phyloP scores from a whole-genome alignment of 2,113 vertebrate genomes.

The Marmota monax region DNA sequence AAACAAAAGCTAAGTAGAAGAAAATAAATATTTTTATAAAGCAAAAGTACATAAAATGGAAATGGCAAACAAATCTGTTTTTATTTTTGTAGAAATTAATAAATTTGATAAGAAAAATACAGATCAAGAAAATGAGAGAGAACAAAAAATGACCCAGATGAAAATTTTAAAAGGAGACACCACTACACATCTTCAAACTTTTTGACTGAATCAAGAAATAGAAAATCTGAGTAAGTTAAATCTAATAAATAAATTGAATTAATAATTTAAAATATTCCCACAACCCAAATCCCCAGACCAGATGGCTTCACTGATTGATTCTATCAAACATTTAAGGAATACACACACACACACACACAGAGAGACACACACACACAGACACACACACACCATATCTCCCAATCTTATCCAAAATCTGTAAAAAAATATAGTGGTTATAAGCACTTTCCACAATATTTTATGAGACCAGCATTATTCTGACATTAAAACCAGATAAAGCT shows the following conservation, averaged over 20 bases:
- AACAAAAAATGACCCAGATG: background rate
- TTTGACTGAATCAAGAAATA: background rate
- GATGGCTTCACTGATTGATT: background rate
- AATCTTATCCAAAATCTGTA: background rate
- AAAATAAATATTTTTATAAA: background rate
- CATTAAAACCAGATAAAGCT: background rate
- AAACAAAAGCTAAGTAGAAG: background rate
- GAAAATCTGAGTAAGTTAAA: background rate
- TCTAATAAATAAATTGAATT: background rate
- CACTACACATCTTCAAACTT: background rate
- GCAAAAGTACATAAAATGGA: background rate
- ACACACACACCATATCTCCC: too few species aligned
- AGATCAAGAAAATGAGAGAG: background rate
- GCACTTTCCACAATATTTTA: background rate
- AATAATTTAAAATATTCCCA: background rate
- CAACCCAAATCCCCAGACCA: background rate
- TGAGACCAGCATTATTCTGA: background rate
- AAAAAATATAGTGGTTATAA: background rate
- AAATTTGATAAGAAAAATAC: background rate
- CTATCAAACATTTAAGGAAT: background rate
- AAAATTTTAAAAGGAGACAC: background rate
- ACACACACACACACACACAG: too few species aligned
- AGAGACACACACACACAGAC: too few species aligned
- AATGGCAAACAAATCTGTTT: background rate
- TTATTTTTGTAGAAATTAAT: background rate